These are phyloP conservation scores for Tamandua tetradactyla DNA, from an alignment of 2,797 vertebrate genomes.

Conservation along the genomic window DNA sequence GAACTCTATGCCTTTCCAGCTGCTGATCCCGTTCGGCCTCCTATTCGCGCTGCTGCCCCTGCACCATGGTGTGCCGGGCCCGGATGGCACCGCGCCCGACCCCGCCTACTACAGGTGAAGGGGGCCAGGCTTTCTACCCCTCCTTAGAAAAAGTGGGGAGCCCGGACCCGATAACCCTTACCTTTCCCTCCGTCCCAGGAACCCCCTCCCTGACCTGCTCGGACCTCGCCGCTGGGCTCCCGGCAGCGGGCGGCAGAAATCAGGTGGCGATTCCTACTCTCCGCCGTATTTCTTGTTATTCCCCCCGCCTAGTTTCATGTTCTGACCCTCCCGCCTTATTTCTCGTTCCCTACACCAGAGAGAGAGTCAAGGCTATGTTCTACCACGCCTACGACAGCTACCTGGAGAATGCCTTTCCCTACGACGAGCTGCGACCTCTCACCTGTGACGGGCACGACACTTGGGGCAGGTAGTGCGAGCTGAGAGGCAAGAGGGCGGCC, in stretches of 20 bases:
- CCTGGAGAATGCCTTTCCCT: conserved; percentile 95
- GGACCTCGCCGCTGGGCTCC: not conserved
- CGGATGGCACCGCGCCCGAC: conserved; percentile 75
- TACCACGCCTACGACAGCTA: conserved; percentile 99
- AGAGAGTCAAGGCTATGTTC: conserved; percentile 96
- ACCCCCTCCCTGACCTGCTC: not conserved
- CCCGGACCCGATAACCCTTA: not conserved
- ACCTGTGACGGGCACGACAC: conserved; percentile 98
- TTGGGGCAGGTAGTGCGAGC: conserved; percentile 93
- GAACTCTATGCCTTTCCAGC: conserved; percentile 77
- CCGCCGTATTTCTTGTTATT: not conserved
- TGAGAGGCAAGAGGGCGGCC: not conserved
- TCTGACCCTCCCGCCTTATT: conserved; percentile 47
- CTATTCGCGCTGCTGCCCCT: conserved; percentile 70
- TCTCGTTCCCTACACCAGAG: conserved; percentile 83
- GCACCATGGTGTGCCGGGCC: conserved; percentile 71
- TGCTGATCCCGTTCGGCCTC: conserved; percentile 73
- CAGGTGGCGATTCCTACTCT: not conserved
- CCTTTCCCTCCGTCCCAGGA: not conserved
- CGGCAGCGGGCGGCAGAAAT: not conserved
- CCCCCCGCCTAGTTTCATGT: not conserved
- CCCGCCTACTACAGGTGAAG: conserved; percentile 84
- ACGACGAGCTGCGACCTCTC: conserved; percentile 96
- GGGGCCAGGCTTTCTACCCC: not conserved
- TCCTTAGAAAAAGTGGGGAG: not conserved